A percentile compares a stretch with the other conserved stretches of the same genome.
phyloP scores from a whole-genome alignment of 1,140 invertebrate species.

The Gryllus bimaculatus region DNA sequence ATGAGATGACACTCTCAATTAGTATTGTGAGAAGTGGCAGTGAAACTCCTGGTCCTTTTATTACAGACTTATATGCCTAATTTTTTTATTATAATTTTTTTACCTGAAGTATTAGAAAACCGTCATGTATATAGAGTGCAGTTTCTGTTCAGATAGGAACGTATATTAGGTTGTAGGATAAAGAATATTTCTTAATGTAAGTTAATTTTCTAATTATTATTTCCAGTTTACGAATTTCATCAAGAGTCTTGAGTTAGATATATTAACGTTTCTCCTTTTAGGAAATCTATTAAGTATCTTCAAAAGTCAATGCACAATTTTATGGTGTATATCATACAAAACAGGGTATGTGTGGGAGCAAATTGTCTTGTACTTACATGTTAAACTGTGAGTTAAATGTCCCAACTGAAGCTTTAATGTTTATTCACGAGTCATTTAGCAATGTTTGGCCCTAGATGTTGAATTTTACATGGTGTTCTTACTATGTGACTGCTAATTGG shows the following conservation, averaged over 20 bases:
- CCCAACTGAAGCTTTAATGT: neutral
- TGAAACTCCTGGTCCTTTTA: slow-evolving; percentile 4
- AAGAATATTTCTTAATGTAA: neutral
- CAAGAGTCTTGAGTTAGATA: neutral
- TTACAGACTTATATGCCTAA: neutral
- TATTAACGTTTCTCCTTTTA: neutral
- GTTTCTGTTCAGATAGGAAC: neutral
- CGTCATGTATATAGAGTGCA: neutral
- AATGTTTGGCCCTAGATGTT: neutral
- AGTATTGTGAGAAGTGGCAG: neutral
- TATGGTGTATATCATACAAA: neutral
- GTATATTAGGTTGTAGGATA: neutral
- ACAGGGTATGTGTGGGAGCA: slow-evolving; percentile 2
- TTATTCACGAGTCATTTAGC: neutral
- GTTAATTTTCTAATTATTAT: neutral
- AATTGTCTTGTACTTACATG: neutral
- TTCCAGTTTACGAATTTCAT: neutral
- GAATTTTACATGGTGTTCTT: neutral
- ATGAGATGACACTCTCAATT: neutral
- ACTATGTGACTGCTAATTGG: neutral
- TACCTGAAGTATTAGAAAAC: slow-evolving; percentile 1
- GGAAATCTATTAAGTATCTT: neutral
- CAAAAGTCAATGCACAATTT: neutral
- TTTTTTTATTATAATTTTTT: neutral
- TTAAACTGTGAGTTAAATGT: neutral